These are phyloP conservation scores for Lasioglossum marginatum DNA, from an alignment of 2,888 invertebrate genomes.

Conservation along the genomic window DNA sequence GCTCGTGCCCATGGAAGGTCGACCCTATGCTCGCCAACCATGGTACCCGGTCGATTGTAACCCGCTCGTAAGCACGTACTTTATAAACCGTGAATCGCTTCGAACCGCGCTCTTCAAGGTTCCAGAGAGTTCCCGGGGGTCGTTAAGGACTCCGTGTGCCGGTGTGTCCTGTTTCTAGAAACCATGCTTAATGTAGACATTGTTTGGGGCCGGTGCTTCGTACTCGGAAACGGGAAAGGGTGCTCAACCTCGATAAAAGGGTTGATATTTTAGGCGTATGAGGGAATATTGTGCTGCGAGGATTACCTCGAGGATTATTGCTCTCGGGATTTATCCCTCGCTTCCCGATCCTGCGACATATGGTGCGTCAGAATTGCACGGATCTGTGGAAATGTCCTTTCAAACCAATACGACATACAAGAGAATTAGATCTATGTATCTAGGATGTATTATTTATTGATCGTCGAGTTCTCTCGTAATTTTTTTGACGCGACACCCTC, in stretches of 20 bases:
- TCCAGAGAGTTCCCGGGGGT: constrained; percentile 26
- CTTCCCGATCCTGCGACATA: neutral
- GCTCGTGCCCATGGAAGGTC: constrained; percentile 58
- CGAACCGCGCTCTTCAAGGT: constrained; percentile 39
- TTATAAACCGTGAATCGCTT: constrained; percentile 72
- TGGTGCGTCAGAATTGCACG: neutral
- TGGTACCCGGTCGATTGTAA: constrained; percentile 49
- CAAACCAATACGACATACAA: neutral
- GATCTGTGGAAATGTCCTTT: neutral
- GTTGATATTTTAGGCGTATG: constrained; percentile 9
- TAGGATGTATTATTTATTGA: too few relatives aligned
- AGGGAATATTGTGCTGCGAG: neutral
- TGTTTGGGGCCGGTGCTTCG: constrained; percentile 61
- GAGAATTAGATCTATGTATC: too few relatives aligned
- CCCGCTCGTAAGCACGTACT: constrained; percentile 73
- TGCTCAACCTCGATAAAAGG: constrained; percentile 56
- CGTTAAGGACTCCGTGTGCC: constrained; percentile 30
- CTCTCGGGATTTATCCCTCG: neutral
- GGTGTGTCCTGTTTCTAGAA: constrained; percentile 50
- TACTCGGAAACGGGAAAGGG: constrained; percentile 31
- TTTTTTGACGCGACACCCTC: neutral
- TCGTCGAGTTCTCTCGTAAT: neutral
- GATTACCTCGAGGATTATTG: neutral
- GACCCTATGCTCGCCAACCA: neutral
- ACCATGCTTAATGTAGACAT: constrained; percentile 71